Evolutionary conservation across 2,113 vertebrate species (phyloP).

Genomic region (Triplophysa rosa): DNA sequence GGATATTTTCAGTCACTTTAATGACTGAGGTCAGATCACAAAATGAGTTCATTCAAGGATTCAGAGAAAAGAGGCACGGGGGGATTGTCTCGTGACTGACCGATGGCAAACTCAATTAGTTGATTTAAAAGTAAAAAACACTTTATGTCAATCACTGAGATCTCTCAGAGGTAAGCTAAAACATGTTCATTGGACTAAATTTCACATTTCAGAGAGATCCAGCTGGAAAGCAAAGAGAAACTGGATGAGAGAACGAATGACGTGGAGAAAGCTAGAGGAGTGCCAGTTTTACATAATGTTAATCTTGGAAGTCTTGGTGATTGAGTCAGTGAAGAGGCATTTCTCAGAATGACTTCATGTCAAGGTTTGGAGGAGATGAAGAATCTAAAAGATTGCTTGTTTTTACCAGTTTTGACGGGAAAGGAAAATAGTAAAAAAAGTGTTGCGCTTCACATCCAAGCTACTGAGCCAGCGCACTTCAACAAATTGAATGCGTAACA

Average conservation of each 20-base stretch:
- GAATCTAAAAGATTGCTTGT: background rate
- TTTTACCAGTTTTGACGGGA: background rate
- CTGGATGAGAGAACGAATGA: background rate
- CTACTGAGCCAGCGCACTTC: background rate
- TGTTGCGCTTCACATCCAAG: background rate
- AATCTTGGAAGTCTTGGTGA: constrained; percentile 30
- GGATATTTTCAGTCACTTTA: constrained; percentile 2
- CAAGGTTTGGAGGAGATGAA: background rate
- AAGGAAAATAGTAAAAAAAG: no score
- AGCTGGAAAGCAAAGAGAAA: constrained; percentile 7
- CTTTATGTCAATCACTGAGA: background rate
- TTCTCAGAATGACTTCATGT: constrained; percentile 18
- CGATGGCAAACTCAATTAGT: constrained; percentile 35
- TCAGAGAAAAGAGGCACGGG: constrained; percentile 5
- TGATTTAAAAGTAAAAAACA: constrained; percentile 27
- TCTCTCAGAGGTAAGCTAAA: background rate
- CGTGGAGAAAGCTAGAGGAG: background rate
- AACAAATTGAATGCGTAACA: background rate
- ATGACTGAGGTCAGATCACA: background rate
- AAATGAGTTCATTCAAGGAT: constrained; percentile 6
- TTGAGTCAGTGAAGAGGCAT: constrained; percentile 31
- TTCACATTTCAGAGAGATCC: background rate
- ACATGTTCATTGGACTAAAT: constrained; percentile 13
- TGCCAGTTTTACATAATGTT: constrained; percentile 23
- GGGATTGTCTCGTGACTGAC: constrained; percentile 42